These are phyloP conservation scores for Chionis minor DNA, from an alignment of 2,113 vertebrate species.

Conservation along the genomic window DNA sequence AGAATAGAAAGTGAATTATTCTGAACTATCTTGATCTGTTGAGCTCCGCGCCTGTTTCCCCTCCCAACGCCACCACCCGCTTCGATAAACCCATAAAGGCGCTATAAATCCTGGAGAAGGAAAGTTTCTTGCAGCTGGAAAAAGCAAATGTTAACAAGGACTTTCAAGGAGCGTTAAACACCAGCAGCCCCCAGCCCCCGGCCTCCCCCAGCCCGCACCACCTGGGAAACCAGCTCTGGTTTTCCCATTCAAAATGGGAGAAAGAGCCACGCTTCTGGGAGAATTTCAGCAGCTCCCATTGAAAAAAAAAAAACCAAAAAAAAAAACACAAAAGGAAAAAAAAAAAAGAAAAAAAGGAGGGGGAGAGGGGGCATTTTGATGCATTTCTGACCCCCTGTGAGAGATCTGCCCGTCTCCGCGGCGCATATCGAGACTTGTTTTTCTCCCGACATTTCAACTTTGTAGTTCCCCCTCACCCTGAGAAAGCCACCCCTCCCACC, in stretches of 20 bases:
- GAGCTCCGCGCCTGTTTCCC: background rate
- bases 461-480: conserved; percentile 52
- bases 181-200: background rate
- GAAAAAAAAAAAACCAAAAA: background rate
- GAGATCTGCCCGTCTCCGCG: background rate
- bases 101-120: conserved; percentile 40
- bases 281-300: conserved; percentile 29
- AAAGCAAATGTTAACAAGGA: background rate
- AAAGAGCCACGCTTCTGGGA: conserved; percentile 43
- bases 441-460: conserved; percentile 69
- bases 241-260: conserved; percentile 47
- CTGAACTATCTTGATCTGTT: conserved; percentile 48
- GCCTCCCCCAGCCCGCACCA: background rate
- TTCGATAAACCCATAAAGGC: background rate
- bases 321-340: too few species aligned
- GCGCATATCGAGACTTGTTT: conserved; percentile 38
- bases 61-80: background rate
- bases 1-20: background rate
- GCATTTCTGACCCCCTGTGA: background rate
- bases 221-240: background rate
- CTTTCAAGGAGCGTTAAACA: background rate
- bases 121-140: conserved; percentile 74
- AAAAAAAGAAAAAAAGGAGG: too few species aligned
- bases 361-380: background rate
- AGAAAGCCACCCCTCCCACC: conserved; percentile 33